Conservation (phyloP, 2,113 vertebrate genomes). For the Nasalis larvatus region DNA sequence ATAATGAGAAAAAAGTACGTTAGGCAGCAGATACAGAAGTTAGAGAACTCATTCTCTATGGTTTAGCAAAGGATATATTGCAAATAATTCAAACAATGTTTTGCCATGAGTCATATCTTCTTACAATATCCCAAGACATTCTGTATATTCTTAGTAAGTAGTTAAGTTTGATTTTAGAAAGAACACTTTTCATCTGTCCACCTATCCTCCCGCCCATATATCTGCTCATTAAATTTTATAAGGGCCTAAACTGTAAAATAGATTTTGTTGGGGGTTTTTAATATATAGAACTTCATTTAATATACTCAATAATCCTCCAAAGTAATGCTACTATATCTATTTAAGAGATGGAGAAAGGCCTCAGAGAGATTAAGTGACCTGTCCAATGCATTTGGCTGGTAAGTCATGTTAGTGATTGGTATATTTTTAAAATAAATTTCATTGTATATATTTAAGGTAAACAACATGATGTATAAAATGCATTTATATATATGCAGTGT, state of each 20-base stretch:
- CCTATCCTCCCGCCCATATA: not conserved
- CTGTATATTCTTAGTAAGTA: not conserved
- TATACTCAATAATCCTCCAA: not conserved
- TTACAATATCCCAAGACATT: too few relatives aligned
- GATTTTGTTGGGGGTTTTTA: not conserved
- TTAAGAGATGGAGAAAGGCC: not conserved
- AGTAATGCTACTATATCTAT: not conserved
- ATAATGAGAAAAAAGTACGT: not conserved
- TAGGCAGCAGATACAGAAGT: not conserved
- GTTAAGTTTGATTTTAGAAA: not conserved
- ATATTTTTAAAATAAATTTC: not conserved
- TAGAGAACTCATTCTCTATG: accelerated
- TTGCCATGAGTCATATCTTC: not conserved
- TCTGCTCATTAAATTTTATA: not conserved
- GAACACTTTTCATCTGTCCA: not conserved
- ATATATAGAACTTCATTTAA: not conserved
- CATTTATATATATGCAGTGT: not conserved
- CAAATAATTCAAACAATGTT: not conserved
- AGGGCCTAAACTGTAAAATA: not conserved
- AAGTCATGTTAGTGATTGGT: not conserved
- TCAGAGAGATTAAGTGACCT: not conserved
- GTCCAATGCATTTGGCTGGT: not conserved
- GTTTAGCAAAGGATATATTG: not conserved
- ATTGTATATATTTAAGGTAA: not conserved
- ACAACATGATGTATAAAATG: not conserved